Evolutionary conservation across 2,797 vertebrate genomes (phyloP), one percentile per base, ranked within the genome.

Genomic region (Etheostoma nigrum): DNA sequence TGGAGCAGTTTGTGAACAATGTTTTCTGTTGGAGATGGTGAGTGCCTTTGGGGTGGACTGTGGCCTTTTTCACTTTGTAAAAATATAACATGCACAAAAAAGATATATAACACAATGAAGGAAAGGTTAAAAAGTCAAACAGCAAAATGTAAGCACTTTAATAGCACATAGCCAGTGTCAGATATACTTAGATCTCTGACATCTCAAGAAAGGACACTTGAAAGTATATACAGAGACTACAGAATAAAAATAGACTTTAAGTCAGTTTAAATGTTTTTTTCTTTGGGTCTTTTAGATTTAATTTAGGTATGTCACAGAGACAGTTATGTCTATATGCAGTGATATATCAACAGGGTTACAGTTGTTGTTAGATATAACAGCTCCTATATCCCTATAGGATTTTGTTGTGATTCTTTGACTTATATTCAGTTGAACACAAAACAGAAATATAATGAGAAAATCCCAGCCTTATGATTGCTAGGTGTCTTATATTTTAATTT

Each of bases 181-280:
- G 67, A 60, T 30, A 21, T 5, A 49, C 7, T 74, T 48, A 33
- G 47, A 19, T 63, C 23, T 27, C 48, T 33, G 53, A 63, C 72
- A 30, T 40, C 3, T 40, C 10, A 40, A 40, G 10, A 40, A 40
- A 40, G 21, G 51, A 76, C 19, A 1, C 33, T 14, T 40, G 59
- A 58, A 23, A 6, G 14, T 60, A 33, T 65, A 76, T 55, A 58
- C 27, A 10, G 48, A 48, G 44, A 49, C 10, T 4, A 5, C 21
- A 30, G 23, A 18, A 47, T 23, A 8, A 70, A 64, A 57, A 57
- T 16, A 60, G 44, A 42, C 52, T 48, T 27, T 67, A 58, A 33
- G 67, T 77, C 65, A 45, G 53, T 52, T 51, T 14, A 53, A 51
- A 9, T 12, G 47, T 12, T 16, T 16, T 10, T 74, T 67, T 54